Evolutionary conservation across 2,888 invertebrate species (phyloP), one percentile per base, ranked within the genome.

Genomic region (Dasypogon diadema): DNA sequence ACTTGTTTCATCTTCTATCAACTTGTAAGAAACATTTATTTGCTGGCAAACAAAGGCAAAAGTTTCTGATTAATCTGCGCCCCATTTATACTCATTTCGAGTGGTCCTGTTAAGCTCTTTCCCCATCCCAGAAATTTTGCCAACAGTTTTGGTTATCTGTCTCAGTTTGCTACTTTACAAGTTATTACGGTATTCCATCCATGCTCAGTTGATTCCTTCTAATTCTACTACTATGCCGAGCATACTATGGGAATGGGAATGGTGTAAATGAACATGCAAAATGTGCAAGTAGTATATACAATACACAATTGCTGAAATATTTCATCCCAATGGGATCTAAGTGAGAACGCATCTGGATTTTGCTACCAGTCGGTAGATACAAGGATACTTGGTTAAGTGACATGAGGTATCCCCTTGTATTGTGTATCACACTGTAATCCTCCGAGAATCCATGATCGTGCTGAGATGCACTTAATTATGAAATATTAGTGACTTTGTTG

Each of bases 401-500:
- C 16, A 65, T 42, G 24, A 48, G 14, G 10, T 16, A 10, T 46
- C 46, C 46, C 65, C 48, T 4, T 14, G 46, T 65, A 65, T 65
- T 46, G 63, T 46, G 63, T 42, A 21, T 63, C 46, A 24, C 26
- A 22, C 65, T 46, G 65, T 65, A 65, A 65, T 65, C 65, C 65
- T 65, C 14, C n/a, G 46, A 46, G 65, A 37, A 22, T 18, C 65
- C 46, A 22, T 65, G 65, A 65, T 65, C 65, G 48, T 48, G 26
- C 65, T 65, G 46, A 65, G 46, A 65, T 65, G 65, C 65, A 65
- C 24, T 65, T 65, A 65, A 65, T 65, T 65, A 65, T 65, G 65
- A 65, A 65, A 65, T 65, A 65, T 65, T 65, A 65, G 65, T 48
- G 65, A 65, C 65, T 65, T 46, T 65, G 65, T 65, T 65, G 65